Percentiles rank a stretch among this genome's conserved stretches.
Evolutionary conservation across 2,797 vertebrate species (phyloP).

Genomic region (Microctenopoma stevenorrisi): DNA sequence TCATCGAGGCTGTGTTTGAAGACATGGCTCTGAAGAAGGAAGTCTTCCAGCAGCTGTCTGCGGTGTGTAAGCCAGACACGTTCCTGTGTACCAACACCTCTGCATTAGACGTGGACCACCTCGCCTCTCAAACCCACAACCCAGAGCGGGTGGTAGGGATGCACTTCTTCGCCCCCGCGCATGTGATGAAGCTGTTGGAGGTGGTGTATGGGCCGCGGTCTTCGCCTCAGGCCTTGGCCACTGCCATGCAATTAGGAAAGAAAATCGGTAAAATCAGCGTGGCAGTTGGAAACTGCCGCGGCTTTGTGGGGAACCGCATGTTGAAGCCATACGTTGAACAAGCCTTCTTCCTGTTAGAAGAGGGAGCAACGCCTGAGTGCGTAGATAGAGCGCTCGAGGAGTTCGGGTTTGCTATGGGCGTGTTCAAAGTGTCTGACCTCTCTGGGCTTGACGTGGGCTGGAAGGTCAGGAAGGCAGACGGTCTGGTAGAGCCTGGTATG

Average conservation of each 20-base stretch:
- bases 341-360: slow-evolving; percentile 89
- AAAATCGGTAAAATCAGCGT: slow-evolving; percentile 89
- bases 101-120: slow-evolving; percentile 86
- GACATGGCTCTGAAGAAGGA: slow-evolving; percentile 89
- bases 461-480: slow-evolving; percentile 84
- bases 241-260: slow-evolving; percentile 88
- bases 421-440: slow-evolving; percentile 90
- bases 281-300: slow-evolving; percentile 91
- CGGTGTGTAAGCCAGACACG: slow-evolving; percentile 83
- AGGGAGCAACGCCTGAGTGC: slow-evolving; percentile 88
- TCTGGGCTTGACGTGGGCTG: slow-evolving; percentile 93
- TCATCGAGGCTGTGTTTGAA: slow-evolving; percentile 95
- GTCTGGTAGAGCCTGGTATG: slow-evolving; percentile 72
- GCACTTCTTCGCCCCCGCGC: slow-evolving; percentile 95
- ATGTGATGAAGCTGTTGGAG: slow-evolving; percentile 93
- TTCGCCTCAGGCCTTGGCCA: slow-evolving; percentile 86
- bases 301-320: slow-evolving; percentile 95
- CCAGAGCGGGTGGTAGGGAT: slow-evolving; percentile 91
- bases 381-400: slow-evolving; percentile 89
- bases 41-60: slow-evolving; percentile 87
- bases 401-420: slow-evolving; percentile 92
- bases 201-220: slow-evolving; percentile 86
- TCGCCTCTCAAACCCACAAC: slow-evolving; percentile 83
- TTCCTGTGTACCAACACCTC: slow-evolving; percentile 93
- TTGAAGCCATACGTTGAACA: slow-evolving; percentile 83